phyloP scores from a whole-genome alignment of 2,797 vertebrate genomes.

The Martes flavigula region DNA sequence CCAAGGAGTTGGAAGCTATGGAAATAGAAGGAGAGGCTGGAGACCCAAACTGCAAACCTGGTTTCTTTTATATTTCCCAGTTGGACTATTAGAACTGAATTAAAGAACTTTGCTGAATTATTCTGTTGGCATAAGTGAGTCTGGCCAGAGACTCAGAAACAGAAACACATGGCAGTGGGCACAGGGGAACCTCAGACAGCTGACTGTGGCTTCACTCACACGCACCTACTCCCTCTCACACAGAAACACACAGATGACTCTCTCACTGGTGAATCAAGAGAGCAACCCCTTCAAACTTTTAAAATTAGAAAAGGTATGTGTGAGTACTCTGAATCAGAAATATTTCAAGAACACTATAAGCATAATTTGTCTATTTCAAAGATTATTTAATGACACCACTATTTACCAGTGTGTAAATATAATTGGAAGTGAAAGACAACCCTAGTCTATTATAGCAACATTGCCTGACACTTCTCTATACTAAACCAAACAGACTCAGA shows the following conservation, averaged over 20 bases:
- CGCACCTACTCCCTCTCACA: neutral
- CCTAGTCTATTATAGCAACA: neutral
- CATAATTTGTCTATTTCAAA: neutral
- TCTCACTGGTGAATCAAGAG: neutral
- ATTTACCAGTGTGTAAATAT: neutral
- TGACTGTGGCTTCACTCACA: conserved; percentile 12
- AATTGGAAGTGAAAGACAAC: neutral
- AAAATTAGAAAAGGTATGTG: neutral
- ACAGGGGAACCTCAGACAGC: conserved; percentile 11
- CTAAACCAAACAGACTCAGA: neutral
- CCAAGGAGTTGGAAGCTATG: conserved; percentile 37
- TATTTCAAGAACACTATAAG: neutral
- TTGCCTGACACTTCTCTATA: neutral
- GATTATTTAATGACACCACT: neutral
- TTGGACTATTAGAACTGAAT: conserved; percentile 75
- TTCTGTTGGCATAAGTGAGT: conserved; percentile 67
- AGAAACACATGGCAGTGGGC: conserved; percentile 66
- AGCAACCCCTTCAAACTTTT: neutral
- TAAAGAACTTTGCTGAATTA: conserved; percentile 76
- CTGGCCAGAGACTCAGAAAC: conserved; percentile 68
- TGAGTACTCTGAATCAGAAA: neutral
- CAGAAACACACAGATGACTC: neutral
- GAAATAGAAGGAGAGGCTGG: conserved; percentile 35
- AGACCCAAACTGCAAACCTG: conserved; percentile 59
- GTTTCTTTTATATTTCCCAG: conserved; percentile 78